phyloP scores from a whole-genome alignment of 2,797 vertebrate species.

The Melanotaenia trifasciata region DNA sequence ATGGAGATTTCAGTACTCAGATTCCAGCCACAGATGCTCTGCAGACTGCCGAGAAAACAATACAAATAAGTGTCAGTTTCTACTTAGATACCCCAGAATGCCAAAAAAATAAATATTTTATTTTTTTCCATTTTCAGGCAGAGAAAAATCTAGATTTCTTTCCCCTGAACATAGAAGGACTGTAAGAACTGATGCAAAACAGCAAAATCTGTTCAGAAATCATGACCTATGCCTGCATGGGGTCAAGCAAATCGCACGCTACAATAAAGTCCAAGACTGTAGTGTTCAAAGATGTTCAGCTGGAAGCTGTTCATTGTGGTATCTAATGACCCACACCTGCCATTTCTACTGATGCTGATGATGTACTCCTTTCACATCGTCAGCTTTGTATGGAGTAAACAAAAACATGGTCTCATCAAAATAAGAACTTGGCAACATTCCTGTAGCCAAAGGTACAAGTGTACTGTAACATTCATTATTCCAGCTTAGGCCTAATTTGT shows the following conservation, averaged over 20 bases:
- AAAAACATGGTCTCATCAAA: conserved; percentile 12
- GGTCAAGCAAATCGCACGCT: neutral
- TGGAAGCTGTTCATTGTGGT: neutral
- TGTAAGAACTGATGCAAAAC: conserved; percentile 4
- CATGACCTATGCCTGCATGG: neutral
- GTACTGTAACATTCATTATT: neutral
- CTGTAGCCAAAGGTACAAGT: neutral
- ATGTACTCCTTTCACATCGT: neutral
- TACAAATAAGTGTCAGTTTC: conserved; percentile 17
- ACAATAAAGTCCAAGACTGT: neutral
- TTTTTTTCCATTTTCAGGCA: neutral
- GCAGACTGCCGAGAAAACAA: conserved; percentile 6
- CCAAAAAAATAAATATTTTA: conserved; percentile 9
- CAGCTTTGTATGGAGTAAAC: neutral
- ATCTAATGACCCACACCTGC: neutral
- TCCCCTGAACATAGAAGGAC: too few species aligned
- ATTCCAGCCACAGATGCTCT: conserved; percentile 40
- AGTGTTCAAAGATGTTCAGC: neutral
- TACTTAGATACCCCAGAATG: conserved; percentile 27
- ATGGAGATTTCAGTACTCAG: conserved; percentile 8
- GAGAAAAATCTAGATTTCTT: neutral
- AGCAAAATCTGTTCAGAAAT: neutral
- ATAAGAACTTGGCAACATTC: neutral
- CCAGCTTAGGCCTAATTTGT: neutral
- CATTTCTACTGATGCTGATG: neutral